Percentiles rank a stretch among this genome's conserved stretches.
Evolutionary conservation across 23 tunicate species (phyloP).

Genomic region (Ascidia mentula): DNA sequence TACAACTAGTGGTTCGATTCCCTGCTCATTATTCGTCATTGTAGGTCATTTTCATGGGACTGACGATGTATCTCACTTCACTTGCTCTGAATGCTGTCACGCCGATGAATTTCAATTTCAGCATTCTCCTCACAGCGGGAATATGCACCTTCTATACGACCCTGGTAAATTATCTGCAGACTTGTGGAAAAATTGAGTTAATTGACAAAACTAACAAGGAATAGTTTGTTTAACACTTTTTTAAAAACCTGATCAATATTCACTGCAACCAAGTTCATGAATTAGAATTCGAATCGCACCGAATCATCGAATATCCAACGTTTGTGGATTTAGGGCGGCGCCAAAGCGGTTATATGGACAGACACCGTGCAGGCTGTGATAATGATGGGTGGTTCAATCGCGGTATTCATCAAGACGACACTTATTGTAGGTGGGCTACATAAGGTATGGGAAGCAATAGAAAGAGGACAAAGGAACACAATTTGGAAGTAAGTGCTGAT

Average conservation of each 20-base stretch:
- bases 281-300: no score
- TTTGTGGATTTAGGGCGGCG: slow-evolving; percentile 33
- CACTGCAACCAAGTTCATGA: no score
- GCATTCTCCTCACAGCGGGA: slow-evolving; percentile 15
- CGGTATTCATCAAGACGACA: slow-evolving; percentile 25
- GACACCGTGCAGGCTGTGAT: slow-evolving; percentile 49
- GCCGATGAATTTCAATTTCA: slow-evolving; percentile 5
- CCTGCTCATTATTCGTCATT: background rate
- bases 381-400: slow-evolving; percentile 42
- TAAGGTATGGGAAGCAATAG: slow-evolving; percentile 50
- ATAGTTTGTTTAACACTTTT: no score
- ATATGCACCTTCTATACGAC: slow-evolving; percentile 26
- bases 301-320: no score
- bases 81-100: slow-evolving; percentile 17
- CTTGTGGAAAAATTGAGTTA: no score
- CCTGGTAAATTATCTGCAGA: no score
- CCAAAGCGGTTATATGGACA: slow-evolving; percentile 51
- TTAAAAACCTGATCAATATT: no score
- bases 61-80: slow-evolving; percentile 12
- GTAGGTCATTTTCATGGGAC: slow-evolving; percentile 23
- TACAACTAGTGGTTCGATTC: no score
- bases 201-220: no score
- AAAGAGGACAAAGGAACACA: slow-evolving; percentile 34
- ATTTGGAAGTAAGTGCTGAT: slow-evolving; percentile 51
- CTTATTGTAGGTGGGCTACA: slow-evolving; percentile 35